Evolutionary conservation across 2,113 vertebrate genomes (phyloP).

Genomic region (Psittacula cyanocephala): DNA sequence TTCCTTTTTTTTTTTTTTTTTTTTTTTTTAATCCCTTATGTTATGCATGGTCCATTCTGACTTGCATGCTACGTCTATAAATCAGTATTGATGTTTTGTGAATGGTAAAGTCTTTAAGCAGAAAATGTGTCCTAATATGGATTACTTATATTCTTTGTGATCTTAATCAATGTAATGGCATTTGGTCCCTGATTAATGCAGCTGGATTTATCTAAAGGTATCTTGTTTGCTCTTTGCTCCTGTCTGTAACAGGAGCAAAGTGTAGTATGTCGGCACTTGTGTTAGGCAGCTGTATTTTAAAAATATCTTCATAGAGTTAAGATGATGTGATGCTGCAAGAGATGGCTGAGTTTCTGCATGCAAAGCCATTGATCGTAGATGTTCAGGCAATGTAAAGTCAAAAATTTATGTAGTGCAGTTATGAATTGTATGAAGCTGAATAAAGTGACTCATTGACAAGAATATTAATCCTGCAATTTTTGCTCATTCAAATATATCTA

Average conservation of each 20-base stretch:
- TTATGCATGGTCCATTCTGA: background rate
- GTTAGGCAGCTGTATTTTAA: background rate
- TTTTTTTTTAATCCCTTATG: background rate
- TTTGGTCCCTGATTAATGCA: background rate
- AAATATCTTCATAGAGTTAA: background rate
- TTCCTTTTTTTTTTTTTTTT: background rate
- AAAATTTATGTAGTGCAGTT: background rate
- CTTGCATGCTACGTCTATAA: conserved; percentile 25
- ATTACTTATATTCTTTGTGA: background rate
- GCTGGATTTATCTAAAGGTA: background rate
- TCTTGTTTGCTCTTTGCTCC: background rate
- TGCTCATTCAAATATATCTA: background rate
- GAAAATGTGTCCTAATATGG: background rate
- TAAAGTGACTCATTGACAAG: background rate
- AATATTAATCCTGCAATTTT: conserved; percentile 6
- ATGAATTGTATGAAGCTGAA: background rate
- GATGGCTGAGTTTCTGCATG: background rate
- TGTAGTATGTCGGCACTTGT: background rate
- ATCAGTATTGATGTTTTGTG: background rate
- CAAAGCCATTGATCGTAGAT: background rate
- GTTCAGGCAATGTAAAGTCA: background rate
- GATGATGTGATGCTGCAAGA: background rate
- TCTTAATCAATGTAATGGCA: background rate
- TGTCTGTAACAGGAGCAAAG: background rate
- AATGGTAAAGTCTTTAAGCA: background rate